Percentiles rank a stretch among this genome's conserved stretches.
Evolutionary conservation across 1,140 invertebrate genomes (phyloP).

Genomic region (Trichogramma pretiosum): DNA sequence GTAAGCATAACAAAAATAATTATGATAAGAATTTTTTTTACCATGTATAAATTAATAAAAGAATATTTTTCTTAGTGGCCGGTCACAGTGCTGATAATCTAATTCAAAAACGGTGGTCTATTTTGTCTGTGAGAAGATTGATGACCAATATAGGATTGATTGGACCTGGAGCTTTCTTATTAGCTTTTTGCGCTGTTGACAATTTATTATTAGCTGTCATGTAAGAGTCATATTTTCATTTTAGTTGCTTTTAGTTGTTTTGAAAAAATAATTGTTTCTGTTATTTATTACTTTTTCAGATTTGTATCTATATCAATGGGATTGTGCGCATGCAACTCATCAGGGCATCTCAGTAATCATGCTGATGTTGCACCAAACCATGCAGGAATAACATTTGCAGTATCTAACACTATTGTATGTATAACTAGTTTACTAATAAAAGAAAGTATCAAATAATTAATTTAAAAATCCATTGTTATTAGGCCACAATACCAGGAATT

Average conservation of each 20-base stretch:
- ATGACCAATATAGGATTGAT: slow-evolving; percentile 72
- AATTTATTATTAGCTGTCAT: slow-evolving; percentile 63
- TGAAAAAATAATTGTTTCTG: background rate
- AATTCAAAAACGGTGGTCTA: slow-evolving; percentile 59
- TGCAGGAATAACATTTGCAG: slow-evolving; percentile 71
- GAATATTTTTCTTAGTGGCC: slow-evolving; percentile 44
- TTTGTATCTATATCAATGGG: slow-evolving; percentile 73
- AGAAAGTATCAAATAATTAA: background rate
- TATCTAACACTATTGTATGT: slow-evolving; percentile 68
- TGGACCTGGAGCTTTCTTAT: slow-evolving; percentile 63
- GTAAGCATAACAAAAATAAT: slow-evolving; percentile 40
- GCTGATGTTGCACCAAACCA: slow-evolving; percentile 73
- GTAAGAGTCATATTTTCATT: slow-evolving; percentile 47
- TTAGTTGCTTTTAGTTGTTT: background rate
- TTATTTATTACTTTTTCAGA: slow-evolving; percentile 32
- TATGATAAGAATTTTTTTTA: background rate
- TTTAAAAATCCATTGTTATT: slow-evolving; percentile 21
- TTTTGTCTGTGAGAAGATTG: slow-evolving; percentile 62
- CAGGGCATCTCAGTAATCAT: slow-evolving; percentile 72
- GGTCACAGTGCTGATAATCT: slow-evolving; percentile 68
- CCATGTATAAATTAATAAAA: slow-evolving; percentile 6
- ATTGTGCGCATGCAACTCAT: slow-evolving; percentile 68
- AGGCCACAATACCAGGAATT: slow-evolving; percentile 72
- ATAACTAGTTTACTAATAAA: background rate
- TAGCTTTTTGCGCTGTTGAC: slow-evolving; percentile 66